A percentile compares a stretch with the other conserved stretches of the same genome.
Evolutionary conservation across 2,797 vertebrate genomes (phyloP).

Genomic region (Carcharodon carcharias): DNA sequence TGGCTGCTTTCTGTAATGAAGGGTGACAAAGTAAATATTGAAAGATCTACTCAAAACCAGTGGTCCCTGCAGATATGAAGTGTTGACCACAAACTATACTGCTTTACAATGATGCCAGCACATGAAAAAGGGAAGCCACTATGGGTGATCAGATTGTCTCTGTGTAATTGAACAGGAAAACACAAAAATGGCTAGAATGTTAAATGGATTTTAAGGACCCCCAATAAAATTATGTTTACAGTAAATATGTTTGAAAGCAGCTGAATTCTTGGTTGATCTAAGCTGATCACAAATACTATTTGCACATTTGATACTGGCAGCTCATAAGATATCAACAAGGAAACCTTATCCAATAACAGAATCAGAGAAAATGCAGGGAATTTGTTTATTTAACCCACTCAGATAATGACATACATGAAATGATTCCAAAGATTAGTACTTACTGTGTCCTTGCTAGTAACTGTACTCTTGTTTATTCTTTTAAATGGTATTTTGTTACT

Average conservation of each 20-base stretch:
- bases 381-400: background rate
- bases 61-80: background rate
- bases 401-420: constrained; percentile 16
- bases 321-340: background rate
- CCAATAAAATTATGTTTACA: too few species aligned
- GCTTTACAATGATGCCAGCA: background rate
- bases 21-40: background rate
- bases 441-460: background rate
- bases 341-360: background rate
- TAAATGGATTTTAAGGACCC: background rate
- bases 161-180: background rate
- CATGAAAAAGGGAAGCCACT: background rate
- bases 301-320: background rate
- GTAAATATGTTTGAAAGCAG: background rate
- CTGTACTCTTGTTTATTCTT: background rate
- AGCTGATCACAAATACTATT: background rate
- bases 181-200: background rate
- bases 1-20: background rate
- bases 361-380: background rate
- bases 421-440: background rate
- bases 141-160: background rate
- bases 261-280: background rate
- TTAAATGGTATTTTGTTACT: constrained; percentile 17
- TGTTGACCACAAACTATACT: background rate
- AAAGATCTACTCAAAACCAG: background rate